A percentile compares a stretch with the other conserved stretches of the same genome.
phyloP scores from a whole-genome alignment of 37 sponge, comb jelly and placozoan genomes.

The Beroe ovata region DNA sequence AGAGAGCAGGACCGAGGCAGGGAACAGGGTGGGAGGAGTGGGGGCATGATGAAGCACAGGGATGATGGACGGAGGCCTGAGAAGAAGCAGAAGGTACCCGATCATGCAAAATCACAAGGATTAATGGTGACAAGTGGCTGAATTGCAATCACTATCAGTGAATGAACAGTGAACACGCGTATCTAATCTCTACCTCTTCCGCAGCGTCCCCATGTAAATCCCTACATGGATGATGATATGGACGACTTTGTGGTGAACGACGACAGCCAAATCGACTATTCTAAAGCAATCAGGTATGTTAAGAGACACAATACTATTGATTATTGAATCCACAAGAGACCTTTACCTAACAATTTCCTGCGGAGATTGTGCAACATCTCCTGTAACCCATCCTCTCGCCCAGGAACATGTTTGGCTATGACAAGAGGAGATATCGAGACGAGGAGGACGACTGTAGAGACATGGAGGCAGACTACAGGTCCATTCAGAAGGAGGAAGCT shows the following conservation, averaged over 20 bases:
- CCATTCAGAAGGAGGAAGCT: conserved; percentile 46
- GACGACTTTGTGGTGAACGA: conserved; percentile 59
- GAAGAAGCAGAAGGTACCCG: neutral
- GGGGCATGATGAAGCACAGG: neutral
- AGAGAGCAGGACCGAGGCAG: neutral
- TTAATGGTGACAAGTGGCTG: no score
- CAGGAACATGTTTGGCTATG: conserved; percentile 64
- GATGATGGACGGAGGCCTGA: neutral
- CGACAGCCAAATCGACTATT: neutral
- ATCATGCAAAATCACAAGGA: no score
- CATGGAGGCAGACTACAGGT: conserved; percentile 60
- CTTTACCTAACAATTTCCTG: neutral
- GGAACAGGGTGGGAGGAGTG: neutral
- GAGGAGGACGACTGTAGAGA: conserved; percentile 64
- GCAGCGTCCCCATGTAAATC: neutral
- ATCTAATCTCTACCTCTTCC: neutral
- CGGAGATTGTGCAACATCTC: neutral
- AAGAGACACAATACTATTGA: no score
- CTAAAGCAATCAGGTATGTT: conserved; percentile 12
- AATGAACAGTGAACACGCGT: no score
- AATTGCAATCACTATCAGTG: no score
- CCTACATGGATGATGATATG: conserved; percentile 55
- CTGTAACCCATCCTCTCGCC: neutral
- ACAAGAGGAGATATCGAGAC: conserved; percentile 52
- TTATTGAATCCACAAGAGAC: no score